Evolutionary conservation across 2,113 vertebrate species (phyloP), one percentile per base, ranked within the genome.

Genomic region (Columba janthina): DNA sequence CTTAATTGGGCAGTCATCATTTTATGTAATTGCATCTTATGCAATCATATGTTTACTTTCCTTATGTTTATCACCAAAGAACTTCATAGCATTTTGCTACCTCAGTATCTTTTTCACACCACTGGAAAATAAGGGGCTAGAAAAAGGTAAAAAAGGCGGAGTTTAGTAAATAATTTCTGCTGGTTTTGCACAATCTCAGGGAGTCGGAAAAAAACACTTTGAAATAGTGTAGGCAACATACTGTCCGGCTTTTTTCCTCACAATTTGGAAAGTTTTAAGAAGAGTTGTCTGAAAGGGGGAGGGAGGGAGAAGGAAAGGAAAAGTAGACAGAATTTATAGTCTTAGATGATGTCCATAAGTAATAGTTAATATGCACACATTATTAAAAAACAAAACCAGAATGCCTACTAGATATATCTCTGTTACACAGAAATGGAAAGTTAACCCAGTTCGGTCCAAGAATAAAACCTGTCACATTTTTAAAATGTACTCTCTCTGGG

Each of bases 11-110:
- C 51, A 61, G 21, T 84, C 53, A 60, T 93, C 38, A 56, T 84
- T 94, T 93, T 81, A 88, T 90, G 76, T 93, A 92, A 77, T 80
- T 90, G 48, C 40, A 84, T 66, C 75, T 92, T 95, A 84, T 58
- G 87, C 89, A 91, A 53, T 91, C 53, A 3, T 46, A 32, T 93
- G 76, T 88, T 95, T 97, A 31, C 86, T 93, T 95, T 91, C 77
- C 87, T 78, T 90, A 89, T 57, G 74, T 79, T 92, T 86, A 38
- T 88, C 76, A 64, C 20, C 0, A 0, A 42, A 77, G 56, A 64
- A 71, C 76, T 85, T 84, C n/a, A 13, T 50, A 60, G 66, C 1
- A 1, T 93, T 76, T 57, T 90, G 42, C 80, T 88, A 64, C 72
- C 58, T 86, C 57, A 11, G 1, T 60, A 7, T 85, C 51, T 91